These are phyloP conservation scores for Rhinogobius similis DNA, from an alignment of 2,113 vertebrate genomes.

Conservation along the genomic window DNA sequence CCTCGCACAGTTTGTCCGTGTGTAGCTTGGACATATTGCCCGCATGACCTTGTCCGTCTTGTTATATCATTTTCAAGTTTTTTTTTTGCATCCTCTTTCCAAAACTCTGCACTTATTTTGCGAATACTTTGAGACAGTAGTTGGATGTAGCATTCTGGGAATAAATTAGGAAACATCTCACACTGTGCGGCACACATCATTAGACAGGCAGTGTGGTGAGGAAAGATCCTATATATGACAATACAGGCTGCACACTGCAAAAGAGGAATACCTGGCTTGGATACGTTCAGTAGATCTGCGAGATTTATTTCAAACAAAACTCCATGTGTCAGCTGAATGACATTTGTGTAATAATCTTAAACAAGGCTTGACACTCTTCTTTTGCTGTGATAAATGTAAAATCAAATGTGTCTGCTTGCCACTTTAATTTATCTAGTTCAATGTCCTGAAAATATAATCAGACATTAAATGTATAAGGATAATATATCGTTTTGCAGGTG, in stretches of 20 bases:
- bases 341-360: no score
- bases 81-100: neutral
- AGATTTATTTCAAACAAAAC: no score
- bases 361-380: no score
- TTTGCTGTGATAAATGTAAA: no score
- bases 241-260: neutral
- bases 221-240: constrained; percentile 21
- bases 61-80: neutral
- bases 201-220: constrained; percentile 22
- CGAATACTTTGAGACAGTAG: constrained; percentile 18
- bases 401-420: no score
- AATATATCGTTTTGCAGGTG: no score
- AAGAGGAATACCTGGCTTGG: neutral
- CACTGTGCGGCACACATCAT: constrained; percentile 21
- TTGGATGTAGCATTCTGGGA: constrained; percentile 33
- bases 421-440: no score
- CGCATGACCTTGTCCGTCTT: neutral
- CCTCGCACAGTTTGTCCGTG: neutral
- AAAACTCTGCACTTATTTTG: neutral
- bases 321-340: no score
- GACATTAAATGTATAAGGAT: no score
- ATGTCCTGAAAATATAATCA: no score
- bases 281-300: neutral
- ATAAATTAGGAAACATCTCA: constrained; percentile 56
- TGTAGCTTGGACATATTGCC: neutral